Evolutionary conservation across 2,888 invertebrate species (phyloP).

Genomic region (Pachydiplax longipennis): DNA sequence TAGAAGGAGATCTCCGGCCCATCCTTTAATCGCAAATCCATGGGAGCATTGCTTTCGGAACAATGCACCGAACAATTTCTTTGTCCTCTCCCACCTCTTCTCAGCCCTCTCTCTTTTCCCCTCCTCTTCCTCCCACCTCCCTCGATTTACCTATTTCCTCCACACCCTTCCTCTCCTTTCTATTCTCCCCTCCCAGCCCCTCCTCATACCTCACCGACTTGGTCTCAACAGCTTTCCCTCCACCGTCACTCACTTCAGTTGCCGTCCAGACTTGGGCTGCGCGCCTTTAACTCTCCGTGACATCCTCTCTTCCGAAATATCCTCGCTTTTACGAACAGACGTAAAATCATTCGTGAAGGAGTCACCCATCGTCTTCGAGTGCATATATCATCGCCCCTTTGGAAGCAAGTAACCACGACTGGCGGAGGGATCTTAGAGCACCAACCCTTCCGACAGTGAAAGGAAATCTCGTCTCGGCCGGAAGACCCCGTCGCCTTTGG

Average conservation of each 20-base stretch:
- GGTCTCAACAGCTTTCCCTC: slow-evolving; percentile 13
- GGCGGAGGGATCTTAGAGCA: not conserved
- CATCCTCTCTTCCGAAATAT: not conserved
- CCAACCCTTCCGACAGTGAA: not conserved
- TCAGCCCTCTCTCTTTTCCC: not conserved
- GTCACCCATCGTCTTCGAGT: not conserved
- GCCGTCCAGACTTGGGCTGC: not conserved
- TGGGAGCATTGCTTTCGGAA: no score
- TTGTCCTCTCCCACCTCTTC: not conserved
- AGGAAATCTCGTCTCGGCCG: not conserved
- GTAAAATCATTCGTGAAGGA: not conserved
- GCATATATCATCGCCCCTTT: not conserved
- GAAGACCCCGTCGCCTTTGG: not conserved
- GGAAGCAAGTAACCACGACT: not conserved
- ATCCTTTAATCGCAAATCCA: no score
- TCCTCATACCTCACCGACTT: not conserved
- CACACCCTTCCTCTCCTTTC: not conserved
- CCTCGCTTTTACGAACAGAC: not conserved
- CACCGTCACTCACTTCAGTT: not conserved
- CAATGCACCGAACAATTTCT: not conserved
- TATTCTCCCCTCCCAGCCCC: not conserved
- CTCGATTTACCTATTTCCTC: not conserved
- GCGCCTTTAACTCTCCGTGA: not conserved
- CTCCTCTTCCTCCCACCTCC: not conserved
- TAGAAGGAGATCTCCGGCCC: no score